These are phyloP conservation scores for Indicator maculatus DNA, from an alignment of 2,113 vertebrate species.

Conservation along the genomic window DNA sequence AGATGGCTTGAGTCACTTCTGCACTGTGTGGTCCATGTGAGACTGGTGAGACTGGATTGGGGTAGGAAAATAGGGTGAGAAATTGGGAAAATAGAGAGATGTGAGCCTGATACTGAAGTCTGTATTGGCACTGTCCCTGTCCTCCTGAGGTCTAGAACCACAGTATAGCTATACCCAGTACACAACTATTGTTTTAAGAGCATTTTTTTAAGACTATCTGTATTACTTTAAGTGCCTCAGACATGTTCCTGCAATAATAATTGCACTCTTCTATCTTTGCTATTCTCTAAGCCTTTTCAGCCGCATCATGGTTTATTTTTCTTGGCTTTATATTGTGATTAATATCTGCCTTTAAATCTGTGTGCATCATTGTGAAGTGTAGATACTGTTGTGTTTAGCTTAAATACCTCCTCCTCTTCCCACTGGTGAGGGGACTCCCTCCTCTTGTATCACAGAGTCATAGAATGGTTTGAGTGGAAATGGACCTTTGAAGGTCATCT, in stretches of 20 bases:
- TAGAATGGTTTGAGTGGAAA: no score
- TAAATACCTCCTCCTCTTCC: background rate
- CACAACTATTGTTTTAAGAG: fast-evolving
- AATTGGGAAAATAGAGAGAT: background rate
- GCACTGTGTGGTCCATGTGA: background rate
- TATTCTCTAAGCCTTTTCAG: background rate
- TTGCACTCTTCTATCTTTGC: background rate
- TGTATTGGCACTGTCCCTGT: background rate
- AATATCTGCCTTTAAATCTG: background rate
- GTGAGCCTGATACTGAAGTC: background rate
- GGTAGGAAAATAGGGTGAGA: background rate
- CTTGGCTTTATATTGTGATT: background rate
- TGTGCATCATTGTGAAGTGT: background rate
- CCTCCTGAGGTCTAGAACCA: background rate
- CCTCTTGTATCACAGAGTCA: background rate
- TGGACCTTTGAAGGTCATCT: no score
- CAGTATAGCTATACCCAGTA: background rate
- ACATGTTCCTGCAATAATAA: background rate
- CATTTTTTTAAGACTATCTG: background rate
- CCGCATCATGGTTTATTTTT: background rate
- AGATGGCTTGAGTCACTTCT: background rate
- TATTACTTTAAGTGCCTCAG: background rate
- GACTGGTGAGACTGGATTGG: background rate
- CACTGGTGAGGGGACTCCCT: background rate
- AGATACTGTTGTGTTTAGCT: background rate